Evolutionary conservation across 2,797 vertebrate genomes (phyloP).

Genomic region (Amblyraja radiata): DNA sequence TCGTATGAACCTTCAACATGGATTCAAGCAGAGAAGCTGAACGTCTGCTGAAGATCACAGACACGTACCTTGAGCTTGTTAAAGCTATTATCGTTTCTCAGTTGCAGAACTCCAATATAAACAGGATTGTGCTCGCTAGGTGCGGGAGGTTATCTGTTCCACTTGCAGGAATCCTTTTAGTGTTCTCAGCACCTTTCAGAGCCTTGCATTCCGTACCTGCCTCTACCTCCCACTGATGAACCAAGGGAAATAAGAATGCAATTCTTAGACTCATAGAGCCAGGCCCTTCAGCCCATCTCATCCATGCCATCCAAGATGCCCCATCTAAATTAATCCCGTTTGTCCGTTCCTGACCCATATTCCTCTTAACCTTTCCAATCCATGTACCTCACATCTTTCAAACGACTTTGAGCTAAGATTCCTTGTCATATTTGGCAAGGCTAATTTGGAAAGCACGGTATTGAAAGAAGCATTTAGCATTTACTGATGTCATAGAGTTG

Average conservation of each 20-base stretch:
- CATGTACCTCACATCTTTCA: too few species aligned
- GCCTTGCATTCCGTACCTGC: conserved; percentile 19
- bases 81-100: background rate
- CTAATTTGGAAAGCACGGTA: too few species aligned
- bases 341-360: too few species aligned
- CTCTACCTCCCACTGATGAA: background rate
- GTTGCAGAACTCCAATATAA: background rate
- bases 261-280: background rate
- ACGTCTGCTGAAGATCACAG: background rate
- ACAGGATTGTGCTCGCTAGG: background rate
- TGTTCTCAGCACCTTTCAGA: background rate
- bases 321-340: too few species aligned
- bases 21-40: background rate
- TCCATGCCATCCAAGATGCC: too few species aligned
- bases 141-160: background rate
- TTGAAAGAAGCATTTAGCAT: too few species aligned
- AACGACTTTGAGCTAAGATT: background rate
- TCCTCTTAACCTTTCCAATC: too few species aligned
- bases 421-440: background rate
- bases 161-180: background rate
- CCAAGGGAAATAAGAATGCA: background rate
- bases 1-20: background rate
- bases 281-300: too few species aligned
- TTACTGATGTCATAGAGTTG: too few species aligned
- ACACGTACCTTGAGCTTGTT: background rate